phyloP scores from a whole-genome alignment of 2,797 vertebrate species.

The Steatocranus sp. region DNA sequence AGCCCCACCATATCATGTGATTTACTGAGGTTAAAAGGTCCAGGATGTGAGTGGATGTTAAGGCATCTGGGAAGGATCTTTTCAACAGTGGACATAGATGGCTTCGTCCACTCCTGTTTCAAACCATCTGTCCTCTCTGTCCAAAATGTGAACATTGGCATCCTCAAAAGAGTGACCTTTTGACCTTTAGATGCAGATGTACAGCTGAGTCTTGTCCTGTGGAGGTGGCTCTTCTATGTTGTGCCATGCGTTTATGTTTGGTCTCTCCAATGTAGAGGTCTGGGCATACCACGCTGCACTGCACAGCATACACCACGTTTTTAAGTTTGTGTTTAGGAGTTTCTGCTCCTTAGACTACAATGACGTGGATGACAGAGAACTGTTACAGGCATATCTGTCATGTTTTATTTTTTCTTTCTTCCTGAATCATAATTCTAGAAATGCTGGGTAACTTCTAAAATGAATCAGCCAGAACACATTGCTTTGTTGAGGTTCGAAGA shows the following conservation, averaged over 20 bases:
- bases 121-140: not conserved
- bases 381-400: not conserved
- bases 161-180: not conserved
- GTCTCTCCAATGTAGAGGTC: not conserved
- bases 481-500: conserved; percentile 21
- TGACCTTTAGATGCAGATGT: not conserved
- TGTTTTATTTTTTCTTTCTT: not conserved
- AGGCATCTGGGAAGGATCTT: not conserved
- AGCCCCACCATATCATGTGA: not conserved
- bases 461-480: not conserved
- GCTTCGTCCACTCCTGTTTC: not conserved
- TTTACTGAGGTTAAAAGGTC: not conserved
- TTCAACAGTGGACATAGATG: fast-evolving
- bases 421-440: not conserved
- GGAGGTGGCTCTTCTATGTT: not conserved
- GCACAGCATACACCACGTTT: not conserved
- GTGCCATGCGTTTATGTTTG: fast-evolving
- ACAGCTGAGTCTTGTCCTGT: fast-evolving
- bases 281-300: fast-evolving
- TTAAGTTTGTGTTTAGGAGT: not conserved
- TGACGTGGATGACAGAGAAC: not conserved
- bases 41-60: not conserved
- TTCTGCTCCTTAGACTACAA: not conserved
- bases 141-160: not conserved
- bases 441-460: not conserved